phyloP scores from a whole-genome alignment of 2,888 invertebrate genomes.

The Aethes cnicana region DNA sequence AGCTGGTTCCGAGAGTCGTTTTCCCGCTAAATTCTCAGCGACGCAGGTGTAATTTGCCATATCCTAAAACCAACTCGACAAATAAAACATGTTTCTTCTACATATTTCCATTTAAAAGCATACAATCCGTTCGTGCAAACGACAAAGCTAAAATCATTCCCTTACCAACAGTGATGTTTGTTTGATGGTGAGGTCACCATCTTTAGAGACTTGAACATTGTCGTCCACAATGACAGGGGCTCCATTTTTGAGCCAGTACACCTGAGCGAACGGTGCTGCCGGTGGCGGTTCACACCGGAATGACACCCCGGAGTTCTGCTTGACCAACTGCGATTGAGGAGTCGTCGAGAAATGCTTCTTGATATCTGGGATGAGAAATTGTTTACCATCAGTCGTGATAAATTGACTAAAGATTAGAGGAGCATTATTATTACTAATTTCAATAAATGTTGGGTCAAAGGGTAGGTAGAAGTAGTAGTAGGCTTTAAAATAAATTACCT shows the following conservation, averaged over 20 bases:
- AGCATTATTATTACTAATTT: too few relatives aligned
- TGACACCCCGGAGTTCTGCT: conserved; percentile 91
- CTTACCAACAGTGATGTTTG: conserved; percentile 88
- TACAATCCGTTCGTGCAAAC: too few relatives aligned
- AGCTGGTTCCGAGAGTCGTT: conserved; percentile 92
- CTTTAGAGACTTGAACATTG: conserved; percentile 88
- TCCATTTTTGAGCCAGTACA: conserved; percentile 93
- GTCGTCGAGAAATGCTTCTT: conserved; percentile 94
- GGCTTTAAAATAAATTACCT: too few relatives aligned
- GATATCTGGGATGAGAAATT: conserved; percentile 83
- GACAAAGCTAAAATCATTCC: conserved; percentile 1
- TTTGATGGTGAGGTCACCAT: conserved; percentile 92
- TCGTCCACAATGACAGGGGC: conserved; percentile 85
- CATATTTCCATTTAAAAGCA: too few relatives aligned
- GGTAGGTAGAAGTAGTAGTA: too few relatives aligned
- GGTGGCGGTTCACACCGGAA: conserved; percentile 94
- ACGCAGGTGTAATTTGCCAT: conserved; percentile 98
- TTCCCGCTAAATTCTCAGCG: conserved; percentile 95
- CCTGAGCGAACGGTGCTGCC: conserved; percentile 92
- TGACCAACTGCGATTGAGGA: conserved; percentile 92
- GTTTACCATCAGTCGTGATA: too few relatives aligned
- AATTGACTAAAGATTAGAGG: too few relatives aligned
- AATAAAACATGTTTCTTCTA: background rate
- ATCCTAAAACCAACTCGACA: conserved; percentile 78
- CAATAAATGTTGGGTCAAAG: too few relatives aligned